Evolutionary conservation across 2,113 vertebrate genomes (phyloP).

Genomic region (Illadopsis cleaveri): DNA sequence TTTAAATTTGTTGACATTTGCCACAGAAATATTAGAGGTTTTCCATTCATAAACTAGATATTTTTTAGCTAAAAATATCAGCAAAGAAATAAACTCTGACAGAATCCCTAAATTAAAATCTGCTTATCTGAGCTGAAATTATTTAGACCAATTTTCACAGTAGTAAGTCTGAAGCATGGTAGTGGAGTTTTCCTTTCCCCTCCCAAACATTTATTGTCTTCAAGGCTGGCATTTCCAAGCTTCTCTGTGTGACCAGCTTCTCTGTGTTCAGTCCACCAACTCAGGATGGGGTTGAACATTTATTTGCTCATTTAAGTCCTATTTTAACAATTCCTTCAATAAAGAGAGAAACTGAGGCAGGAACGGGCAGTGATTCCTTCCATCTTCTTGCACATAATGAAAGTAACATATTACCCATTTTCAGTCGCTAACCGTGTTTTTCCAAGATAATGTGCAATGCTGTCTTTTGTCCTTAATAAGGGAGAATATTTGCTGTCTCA

Average conservation of each 20-base stretch:
- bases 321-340: background rate
- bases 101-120: background rate
- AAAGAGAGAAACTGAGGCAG: slow-evolving; percentile 1
- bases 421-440: background rate
- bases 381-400: background rate
- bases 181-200: background rate
- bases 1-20: background rate
- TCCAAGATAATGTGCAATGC: background rate
- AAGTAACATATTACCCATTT: background rate
- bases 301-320: background rate
- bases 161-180: background rate
- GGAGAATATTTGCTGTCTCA: slow-evolving; percentile 6
- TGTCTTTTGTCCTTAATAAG: background rate
- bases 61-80: background rate
- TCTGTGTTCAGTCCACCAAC: background rate
- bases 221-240: background rate
- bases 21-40: background rate
- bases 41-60: background rate
- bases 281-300: background rate
- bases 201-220: background rate
- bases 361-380: background rate
- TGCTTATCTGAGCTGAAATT: background rate
- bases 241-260: background rate
- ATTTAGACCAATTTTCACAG: background rate
- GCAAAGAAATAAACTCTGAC: background rate